A percentile compares a stretch with the other conserved stretches of the same genome.
phyloP scores from a whole-genome alignment of 2,888 invertebrate species.

The Dysmachus trigonus region DNA sequence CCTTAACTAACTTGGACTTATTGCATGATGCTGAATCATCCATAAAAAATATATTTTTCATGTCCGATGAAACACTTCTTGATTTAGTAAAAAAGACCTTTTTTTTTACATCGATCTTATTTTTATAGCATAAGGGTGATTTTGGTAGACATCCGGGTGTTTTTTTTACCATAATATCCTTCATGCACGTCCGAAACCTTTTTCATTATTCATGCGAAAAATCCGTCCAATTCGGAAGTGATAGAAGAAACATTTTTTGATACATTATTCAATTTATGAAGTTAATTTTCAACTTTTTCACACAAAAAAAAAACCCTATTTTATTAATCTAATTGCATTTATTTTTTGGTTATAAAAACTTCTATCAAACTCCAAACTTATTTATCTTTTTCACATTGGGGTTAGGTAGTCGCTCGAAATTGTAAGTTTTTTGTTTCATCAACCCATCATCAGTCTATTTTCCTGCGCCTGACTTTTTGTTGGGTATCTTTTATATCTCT shows the following conservation, averaged over 20 bases:
- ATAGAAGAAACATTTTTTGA: neutral
- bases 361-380: neutral
- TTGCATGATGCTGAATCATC: neutral
- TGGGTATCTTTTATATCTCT: neutral
- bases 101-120: neutral
- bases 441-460: neutral
- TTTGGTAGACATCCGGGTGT: neutral
- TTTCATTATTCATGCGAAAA: neutral
- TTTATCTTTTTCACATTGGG: neutral
- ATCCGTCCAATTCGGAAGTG: neutral
- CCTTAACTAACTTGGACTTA: neutral
- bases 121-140: neutral
- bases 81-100: neutral
- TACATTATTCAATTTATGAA: neutral
- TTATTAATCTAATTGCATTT: neutral
- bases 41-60: neutral
- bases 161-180: neutral
- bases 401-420: neutral
- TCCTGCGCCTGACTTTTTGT: neutral
- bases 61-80: neutral
- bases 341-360: neutral
- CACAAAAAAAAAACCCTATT: neutral
- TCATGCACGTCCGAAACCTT: neutral
- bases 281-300: neutral
- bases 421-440: neutral